Conservation (phyloP, 2,113 vertebrate genomes). For the Rattus rattus region DNA sequence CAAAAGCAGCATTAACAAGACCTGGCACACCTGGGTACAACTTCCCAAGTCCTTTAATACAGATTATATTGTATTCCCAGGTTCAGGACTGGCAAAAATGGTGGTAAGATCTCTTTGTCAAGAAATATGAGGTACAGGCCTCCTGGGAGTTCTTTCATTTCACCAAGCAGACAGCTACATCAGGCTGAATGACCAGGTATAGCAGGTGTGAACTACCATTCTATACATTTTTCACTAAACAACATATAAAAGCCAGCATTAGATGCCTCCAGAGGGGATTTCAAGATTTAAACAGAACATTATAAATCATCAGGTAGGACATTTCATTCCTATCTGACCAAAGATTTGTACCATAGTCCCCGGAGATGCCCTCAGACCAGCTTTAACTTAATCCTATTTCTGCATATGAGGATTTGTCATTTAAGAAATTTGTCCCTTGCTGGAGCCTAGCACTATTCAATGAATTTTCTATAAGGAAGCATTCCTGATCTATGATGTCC, state of each 20-base stretch:
- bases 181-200: neutral
- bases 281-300: conserved; percentile 36
- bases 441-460: neutral
- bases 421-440: conserved; percentile 25
- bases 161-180: neutral
- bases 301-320: conserved; percentile 18
- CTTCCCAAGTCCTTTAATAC: neutral
- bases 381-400: neutral
- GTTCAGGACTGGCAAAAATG: neutral
- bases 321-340: conserved; percentile 5
- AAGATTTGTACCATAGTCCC: neutral
- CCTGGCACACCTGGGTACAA: neutral
- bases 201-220: neutral
- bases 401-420: neutral
- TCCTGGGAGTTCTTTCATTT: neutral
- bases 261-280: neutral
- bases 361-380: neutral
- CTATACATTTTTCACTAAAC: conserved; percentile 38
- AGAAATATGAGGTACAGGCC: neutral
- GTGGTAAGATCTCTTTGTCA: neutral
- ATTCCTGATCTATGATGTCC: neutral
- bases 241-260: neutral
- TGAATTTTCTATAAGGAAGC: neutral
- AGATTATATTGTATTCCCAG: neutral
- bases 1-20: neutral